Percentiles rank a stretch among this genome's conserved stretches.
Conservation (phyloP, 2,113 vertebrate species). For the Scophthalmus maximus region DNA sequence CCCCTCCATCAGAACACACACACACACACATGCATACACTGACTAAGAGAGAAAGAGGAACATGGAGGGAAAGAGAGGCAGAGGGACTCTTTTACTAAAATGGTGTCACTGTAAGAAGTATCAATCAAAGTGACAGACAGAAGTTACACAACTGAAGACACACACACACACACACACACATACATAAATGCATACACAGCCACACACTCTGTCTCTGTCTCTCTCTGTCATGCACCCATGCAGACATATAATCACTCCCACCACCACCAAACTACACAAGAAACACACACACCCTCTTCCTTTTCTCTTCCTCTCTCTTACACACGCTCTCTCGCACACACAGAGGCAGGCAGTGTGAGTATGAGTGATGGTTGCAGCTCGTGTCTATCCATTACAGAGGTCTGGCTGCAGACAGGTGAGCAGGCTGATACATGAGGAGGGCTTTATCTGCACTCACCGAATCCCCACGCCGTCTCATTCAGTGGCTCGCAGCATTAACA, state of each 20-base stretch:
- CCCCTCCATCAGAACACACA: slow-evolving; percentile 8
- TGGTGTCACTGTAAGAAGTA: slow-evolving; percentile 54
- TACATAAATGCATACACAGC: slow-evolving; percentile 33
- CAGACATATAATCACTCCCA: slow-evolving; percentile 73
- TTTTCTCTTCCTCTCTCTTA: slow-evolving; percentile 2
- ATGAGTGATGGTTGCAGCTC: slow-evolving; percentile 73
- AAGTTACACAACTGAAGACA: slow-evolving; percentile 40
- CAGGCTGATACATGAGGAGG: slow-evolving; percentile 80
- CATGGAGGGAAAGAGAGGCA: slow-evolving; percentile 4
- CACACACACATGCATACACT: slow-evolving; percentile 1
- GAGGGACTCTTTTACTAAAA: slow-evolving; percentile 29
- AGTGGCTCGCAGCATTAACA: slow-evolving; percentile 54
- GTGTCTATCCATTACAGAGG: slow-evolving; percentile 76
- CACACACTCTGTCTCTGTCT: slow-evolving; percentile 63
- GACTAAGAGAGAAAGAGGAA: background rate
- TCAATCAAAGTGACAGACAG: slow-evolving; percentile 63
- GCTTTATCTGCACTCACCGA: slow-evolving; percentile 78
- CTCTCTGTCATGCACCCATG: slow-evolving; percentile 69
- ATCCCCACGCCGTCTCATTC: slow-evolving; percentile 70
- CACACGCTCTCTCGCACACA: slow-evolving; percentile 22
- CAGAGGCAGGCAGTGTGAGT: slow-evolving; percentile 56
- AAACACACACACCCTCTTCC: slow-evolving; percentile 10
- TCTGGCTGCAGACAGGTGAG: slow-evolving; percentile 76
- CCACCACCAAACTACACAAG: slow-evolving; percentile 47
- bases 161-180: slow-evolving; percentile 30